Evolutionary conservation across 2,797 vertebrate species (phyloP).

Genomic region (Glyptemys insculpta): DNA sequence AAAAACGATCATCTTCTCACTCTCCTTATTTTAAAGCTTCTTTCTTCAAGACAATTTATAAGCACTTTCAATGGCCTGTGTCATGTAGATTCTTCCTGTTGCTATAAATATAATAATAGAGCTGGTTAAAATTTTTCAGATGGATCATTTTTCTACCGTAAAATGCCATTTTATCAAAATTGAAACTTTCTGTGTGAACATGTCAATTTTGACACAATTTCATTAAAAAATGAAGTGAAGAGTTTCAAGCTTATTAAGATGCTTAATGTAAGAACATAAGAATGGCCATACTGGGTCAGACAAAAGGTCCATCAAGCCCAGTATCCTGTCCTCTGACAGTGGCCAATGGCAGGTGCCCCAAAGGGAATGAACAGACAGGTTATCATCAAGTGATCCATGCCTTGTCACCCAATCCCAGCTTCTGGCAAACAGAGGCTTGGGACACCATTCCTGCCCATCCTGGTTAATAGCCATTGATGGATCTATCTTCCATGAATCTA

Average conservation of each 20-base stretch:
- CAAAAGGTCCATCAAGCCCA: too few species aligned
- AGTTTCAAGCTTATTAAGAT: not conserved
- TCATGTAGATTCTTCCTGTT: slow-evolving; percentile 31
- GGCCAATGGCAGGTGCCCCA: too few species aligned
- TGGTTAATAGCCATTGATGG: too few species aligned
- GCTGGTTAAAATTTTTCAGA: not conserved
- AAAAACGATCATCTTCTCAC: not conserved
- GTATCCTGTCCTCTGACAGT: too few species aligned
- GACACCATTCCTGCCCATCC: too few species aligned
- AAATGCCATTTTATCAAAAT: slow-evolving; percentile 6
- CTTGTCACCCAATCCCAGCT: too few species aligned
- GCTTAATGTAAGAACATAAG: not conserved
- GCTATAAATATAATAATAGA: slow-evolving; percentile 32
- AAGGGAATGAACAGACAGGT: too few species aligned
- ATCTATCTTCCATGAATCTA: too few species aligned
- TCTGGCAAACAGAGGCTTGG: too few species aligned
- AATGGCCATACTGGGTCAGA: too few species aligned
- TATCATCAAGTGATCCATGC: too few species aligned
- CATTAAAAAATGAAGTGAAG: not conserved
- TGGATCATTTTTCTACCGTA: not conserved
- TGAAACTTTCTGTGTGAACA: not conserved
- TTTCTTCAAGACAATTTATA: slow-evolving; percentile 5
- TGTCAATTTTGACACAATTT: not conserved
- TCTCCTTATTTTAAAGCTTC: not conserved
- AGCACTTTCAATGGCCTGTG: not conserved